Evolutionary conservation across 2,888 invertebrate genomes (phyloP), one percentile per base, ranked within the genome.

Genomic region (Drosophila anomelani): DNA sequence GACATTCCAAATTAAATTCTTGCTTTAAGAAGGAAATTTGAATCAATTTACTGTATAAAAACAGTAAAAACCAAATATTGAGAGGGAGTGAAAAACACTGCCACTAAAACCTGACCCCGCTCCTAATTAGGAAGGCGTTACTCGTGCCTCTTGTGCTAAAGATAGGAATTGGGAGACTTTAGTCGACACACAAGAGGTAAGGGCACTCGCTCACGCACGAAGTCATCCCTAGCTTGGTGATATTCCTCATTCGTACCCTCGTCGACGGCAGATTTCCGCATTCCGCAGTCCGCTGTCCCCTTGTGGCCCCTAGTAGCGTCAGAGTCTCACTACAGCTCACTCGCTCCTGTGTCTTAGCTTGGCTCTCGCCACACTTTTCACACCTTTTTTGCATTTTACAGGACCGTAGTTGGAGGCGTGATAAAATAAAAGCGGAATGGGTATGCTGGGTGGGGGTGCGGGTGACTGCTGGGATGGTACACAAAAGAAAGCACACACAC

Each of bases 351-450:
- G 13, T 34, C 36, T 36, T 47, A 13, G 54, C 66, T 61, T 54
- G 20, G 47, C 36, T 64, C 70, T 64, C 74, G 64, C 69, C 74
- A 71, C 77, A 76, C 68, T 87, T 81, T 85, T 88, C 85, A 69
- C 85, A 85, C 85, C 85, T 84, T 86, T 85, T 85, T 82, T 85
- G 83, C 82, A 87, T 87, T 87, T 85, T 80, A 72, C 78, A 81
- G 76, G 79, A 61, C 38, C 15, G 43, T 46, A 41, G 20, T 23
- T 36, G 61, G 49, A 39, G 34, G 74, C 60, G 67, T 61, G 57
- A 63, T 58, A 80, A 68, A 76, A 64, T 76, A 54, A 64, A 75
- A 47, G 39, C 12, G 36, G 38, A 46, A 26, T 46, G 56, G 36
- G 15, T 17, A 10, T 13, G 23, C 17, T 38, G 47, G 23, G 43